phyloP scores from a whole-genome alignment of 2,113 vertebrate genomes.

The Delphinapterus leucas region DNA sequence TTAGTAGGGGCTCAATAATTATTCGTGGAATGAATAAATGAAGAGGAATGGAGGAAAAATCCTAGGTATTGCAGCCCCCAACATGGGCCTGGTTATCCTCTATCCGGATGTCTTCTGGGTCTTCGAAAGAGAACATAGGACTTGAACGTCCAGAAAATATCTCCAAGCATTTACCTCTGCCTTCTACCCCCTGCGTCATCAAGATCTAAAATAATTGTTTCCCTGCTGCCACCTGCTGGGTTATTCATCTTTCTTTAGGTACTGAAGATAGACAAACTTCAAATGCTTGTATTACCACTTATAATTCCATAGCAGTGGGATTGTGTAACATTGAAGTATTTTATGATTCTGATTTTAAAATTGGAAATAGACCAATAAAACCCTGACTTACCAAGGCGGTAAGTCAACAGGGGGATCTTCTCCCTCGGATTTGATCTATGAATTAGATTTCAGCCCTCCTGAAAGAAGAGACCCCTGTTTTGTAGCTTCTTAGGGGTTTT shows the following conservation, averaged over 20 bases:
- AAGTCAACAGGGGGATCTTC: background rate
- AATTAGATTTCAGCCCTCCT: background rate
- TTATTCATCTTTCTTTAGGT: background rate
- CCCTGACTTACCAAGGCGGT: background rate
- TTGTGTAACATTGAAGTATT: background rate
- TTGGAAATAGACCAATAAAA: background rate
- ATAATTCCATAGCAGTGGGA: background rate
- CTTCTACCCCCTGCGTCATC: background rate
- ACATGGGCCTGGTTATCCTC: background rate
- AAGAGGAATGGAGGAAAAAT: background rate
- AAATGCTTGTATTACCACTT: background rate
- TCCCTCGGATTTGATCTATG: background rate
- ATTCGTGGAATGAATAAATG: background rate
- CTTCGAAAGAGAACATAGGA: background rate
- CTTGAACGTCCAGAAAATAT: background rate
- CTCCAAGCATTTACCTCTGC: background rate
- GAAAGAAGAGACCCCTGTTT: background rate
- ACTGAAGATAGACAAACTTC: background rate
- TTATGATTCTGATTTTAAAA: slow-evolving; percentile 33
- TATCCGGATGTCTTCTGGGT: background rate
- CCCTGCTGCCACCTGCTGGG: slow-evolving; percentile 72
- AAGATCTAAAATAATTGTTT: slow-evolving; percentile 37
- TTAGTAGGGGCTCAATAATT: background rate
- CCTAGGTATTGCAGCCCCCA: background rate
- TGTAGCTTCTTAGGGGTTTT: background rate